Evolutionary conservation across 2,797 vertebrate genomes (phyloP).

Genomic region (Micromesistius poutassou): DNA sequence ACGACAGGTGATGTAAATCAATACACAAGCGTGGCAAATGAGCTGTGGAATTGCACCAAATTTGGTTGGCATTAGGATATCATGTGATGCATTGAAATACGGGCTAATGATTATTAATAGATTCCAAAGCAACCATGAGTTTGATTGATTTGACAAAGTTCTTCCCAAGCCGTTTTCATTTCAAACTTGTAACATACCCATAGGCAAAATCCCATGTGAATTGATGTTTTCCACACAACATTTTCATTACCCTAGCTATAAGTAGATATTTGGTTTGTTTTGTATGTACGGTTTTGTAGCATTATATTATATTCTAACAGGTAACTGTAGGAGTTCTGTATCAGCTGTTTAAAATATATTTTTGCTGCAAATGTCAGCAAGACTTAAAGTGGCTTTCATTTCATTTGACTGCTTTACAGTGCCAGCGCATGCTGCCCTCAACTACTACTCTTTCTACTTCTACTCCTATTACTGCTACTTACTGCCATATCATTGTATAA

Average conservation of each 20-base stretch:
- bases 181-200: not conserved
- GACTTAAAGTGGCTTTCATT: no score
- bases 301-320: not conserved
- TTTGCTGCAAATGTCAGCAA: not conserved
- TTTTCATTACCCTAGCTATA: not conserved
- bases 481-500: not conserved
- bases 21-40: not conserved
- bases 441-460: not conserved
- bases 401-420: not conserved
- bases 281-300: not conserved
- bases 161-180: not conserved
- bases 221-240: not conserved
- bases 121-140: not conserved
- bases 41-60: not conserved
- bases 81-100: not conserved
- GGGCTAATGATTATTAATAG: not conserved
- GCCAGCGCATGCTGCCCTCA: no score
- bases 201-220: not conserved
- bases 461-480: not conserved
- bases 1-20: not conserved
- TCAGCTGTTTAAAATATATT: not conserved
- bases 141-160: not conserved
- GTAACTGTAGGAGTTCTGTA: not conserved
- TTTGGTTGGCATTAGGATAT: not conserved
- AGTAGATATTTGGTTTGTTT: not conserved